Evolutionary conservation across 2,888 invertebrate genomes (phyloP).

Genomic region (Listrodromus nycthemerus): DNA sequence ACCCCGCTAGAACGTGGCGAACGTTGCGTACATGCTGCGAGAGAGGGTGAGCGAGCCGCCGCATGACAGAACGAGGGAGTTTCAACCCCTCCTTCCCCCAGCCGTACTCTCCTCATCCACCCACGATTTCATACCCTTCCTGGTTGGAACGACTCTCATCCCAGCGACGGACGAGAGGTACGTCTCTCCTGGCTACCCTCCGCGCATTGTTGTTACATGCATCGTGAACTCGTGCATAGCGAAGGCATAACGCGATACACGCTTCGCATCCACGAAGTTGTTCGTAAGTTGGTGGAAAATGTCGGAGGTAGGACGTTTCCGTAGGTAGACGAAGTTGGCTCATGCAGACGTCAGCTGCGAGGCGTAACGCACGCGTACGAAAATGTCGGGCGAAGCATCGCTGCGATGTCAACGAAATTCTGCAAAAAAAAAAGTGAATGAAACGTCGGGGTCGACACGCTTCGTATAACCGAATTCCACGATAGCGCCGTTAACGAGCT

Average conservation of each 20-base stretch:
- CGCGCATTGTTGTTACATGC: conserved; percentile 21
- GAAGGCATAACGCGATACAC: conserved; percentile 26
- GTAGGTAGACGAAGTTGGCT: conserved; percentile 5
- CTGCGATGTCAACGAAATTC: background rate
- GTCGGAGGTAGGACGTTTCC: conserved; percentile 11
- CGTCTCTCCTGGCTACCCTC: conserved; percentile 11
- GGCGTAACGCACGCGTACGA: background rate
- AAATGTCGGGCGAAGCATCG: background rate
- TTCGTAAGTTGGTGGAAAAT: conserved; percentile 18
- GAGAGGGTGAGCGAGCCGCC: conserved; percentile 40
- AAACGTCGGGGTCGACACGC: background rate
- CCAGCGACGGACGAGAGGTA: conserved; percentile 14
- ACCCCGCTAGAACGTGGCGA: conserved; percentile 73
- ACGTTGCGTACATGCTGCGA: conserved; percentile 64
- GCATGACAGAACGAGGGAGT: conserved; percentile 63
- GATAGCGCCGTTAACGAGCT: conserved; percentile 1
- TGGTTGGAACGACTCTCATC: conserved; percentile 20
- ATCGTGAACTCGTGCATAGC: conserved; percentile 12
- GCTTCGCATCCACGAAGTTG: conserved; percentile 20
- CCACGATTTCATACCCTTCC: conserved; percentile 42
- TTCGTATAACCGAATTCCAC: background rate
- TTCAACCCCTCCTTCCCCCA: conserved; percentile 52
- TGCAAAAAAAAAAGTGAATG: background rate
- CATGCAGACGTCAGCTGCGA: background rate
- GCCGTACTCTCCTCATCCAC: conserved; percentile 33